Evolutionary conservation across 2,888 invertebrate species (phyloP).

Genomic region (Xestia sexstrigata): DNA sequence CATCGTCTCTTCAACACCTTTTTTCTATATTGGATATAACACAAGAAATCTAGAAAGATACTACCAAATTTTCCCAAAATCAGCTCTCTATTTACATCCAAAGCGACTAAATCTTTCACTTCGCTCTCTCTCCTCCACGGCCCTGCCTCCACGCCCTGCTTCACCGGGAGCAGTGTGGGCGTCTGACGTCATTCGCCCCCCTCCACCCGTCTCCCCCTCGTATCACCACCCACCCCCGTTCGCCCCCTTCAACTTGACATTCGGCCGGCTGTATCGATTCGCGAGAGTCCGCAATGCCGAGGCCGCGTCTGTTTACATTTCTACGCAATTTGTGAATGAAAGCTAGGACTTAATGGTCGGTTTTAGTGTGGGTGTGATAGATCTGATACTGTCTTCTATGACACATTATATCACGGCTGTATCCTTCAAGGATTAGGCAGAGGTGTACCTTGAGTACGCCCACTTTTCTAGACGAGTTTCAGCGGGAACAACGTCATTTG

Average conservation of each 20-base stretch:
- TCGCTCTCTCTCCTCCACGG: slow-evolving; percentile 28
- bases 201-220: neutral
- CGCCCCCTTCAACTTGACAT: slow-evolving; percentile 82
- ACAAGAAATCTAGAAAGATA: neutral
- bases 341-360: slow-evolving; percentile 38
- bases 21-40: neutral
- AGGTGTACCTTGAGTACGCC: neutral
- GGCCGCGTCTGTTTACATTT: slow-evolving; percentile 75
- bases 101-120: slow-evolving; percentile 20
- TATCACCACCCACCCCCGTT: slow-evolving; percentile 31
- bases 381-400: slow-evolving; percentile 19
- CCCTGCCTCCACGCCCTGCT: slow-evolving; percentile 63
- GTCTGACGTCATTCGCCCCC: slow-evolving; percentile 76
- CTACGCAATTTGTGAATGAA: slow-evolving; percentile 71
- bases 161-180: slow-evolving; percentile 70
- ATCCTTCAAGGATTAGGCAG: neutral
- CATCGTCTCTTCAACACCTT: neutral
- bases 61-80: neutral
- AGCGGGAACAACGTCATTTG: neutral
- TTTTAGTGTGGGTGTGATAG: slow-evolving; percentile 21
- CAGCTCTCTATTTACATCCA: slow-evolving; percentile 25
- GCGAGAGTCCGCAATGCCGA: slow-evolving; percentile 74
- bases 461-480: neutral
- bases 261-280: slow-evolving; percentile 79
- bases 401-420: neutral